phyloP scores from a whole-genome alignment of 2,113 vertebrate species.

The Cryptotis parvus region DNA sequence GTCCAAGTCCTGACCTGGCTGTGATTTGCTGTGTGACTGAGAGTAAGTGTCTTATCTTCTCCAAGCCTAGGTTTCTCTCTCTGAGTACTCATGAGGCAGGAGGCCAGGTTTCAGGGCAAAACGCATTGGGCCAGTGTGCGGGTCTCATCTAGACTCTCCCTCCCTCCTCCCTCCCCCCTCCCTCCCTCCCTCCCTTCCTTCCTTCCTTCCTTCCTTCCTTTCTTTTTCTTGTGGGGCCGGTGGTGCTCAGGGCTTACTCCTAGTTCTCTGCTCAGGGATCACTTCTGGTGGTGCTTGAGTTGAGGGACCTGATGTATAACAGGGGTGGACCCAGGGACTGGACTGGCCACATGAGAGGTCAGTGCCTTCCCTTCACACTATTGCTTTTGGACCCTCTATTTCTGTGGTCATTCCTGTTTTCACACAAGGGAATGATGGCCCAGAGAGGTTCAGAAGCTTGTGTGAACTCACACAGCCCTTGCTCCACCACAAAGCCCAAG shows the following conservation, averaged over 20 bases:
- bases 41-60: neutral
- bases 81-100: neutral
- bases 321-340: too few species aligned
- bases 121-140: neutral
- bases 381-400: too few species aligned
- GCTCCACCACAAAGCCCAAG: neutral
- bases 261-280: too few species aligned
- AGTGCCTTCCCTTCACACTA: too few species aligned
- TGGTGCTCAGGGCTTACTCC: too few species aligned
- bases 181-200: too few species aligned
- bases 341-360: too few species aligned
- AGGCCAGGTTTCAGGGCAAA: neutral
- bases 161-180: too few species aligned
- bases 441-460: constrained; percentile 26
- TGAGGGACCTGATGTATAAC: too few species aligned
- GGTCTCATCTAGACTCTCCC: neutral
- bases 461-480: neutral
- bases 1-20: neutral
- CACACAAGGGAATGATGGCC: neutral
- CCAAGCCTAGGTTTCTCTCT: neutral
- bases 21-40: neutral
- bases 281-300: too few species aligned
- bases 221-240: too few species aligned
- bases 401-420: neutral
- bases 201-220: too few species aligned